These are phyloP conservation scores for Rugalucina vietnamica DNA, from an alignment of 2,888 invertebrate genomes.

Conservation along the genomic window DNA sequence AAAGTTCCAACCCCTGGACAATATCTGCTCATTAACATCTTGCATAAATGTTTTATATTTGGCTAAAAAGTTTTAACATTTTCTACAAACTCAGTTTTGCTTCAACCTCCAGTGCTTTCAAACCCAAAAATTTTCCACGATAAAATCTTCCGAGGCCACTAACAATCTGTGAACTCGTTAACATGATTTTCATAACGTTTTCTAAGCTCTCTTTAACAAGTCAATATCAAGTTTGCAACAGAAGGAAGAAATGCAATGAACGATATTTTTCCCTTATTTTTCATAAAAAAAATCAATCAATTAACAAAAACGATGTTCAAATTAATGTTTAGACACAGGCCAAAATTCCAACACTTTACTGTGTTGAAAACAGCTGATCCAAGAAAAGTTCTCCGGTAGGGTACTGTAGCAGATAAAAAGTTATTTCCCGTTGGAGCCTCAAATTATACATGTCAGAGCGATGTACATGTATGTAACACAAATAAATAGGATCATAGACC, in stretches of 20 bases:
- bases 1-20: background rate
- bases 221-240: too few relatives aligned
- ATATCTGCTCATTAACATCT: background rate
- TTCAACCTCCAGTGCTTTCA: background rate
- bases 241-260: too few relatives aligned
- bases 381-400: background rate
- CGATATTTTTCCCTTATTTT: too few relatives aligned
- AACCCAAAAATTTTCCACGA: background rate
- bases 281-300: too few relatives aligned
- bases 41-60: background rate
- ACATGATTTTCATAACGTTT: too few relatives aligned
- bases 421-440: background rate
- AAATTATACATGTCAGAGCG: slow-evolving; percentile 1
- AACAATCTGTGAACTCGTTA: too few relatives aligned
- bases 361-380: too few relatives aligned
- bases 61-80: background rate
- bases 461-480: slow-evolving; percentile 9
- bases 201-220: too few relatives aligned
- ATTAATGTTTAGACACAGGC: too few relatives aligned
- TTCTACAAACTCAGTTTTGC: too few relatives aligned
- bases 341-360: too few relatives aligned
- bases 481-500: slow-evolving; percentile 9
- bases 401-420: background rate
- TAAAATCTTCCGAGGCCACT: background rate
- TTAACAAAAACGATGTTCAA: too few relatives aligned